Evolutionary conservation across 2,113 vertebrate genomes (phyloP), one percentile per base, ranked within the genome.

Genomic region (Picathartes gymnocephalus): DNA sequence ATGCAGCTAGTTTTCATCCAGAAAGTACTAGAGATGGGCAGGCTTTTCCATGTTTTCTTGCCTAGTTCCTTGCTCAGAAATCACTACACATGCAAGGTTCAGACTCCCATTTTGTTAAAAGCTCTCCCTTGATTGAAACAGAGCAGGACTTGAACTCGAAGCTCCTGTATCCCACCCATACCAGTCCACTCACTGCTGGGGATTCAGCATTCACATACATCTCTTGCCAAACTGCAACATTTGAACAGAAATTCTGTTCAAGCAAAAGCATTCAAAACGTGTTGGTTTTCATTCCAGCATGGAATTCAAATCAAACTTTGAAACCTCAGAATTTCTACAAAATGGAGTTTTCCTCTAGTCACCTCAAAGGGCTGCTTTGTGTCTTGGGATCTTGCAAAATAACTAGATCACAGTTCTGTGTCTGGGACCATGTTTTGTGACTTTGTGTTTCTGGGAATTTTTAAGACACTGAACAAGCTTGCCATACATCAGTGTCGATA

Each of bases 181-280:
- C 33, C 42, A 58, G 64, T 83, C 31, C 27, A 15, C 30, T 81
- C 48, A 23, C 33, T 86, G 25, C 35, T 71, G n/a, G 40, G 21
- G 44, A 60, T 93, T 94, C 72, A 88, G 45, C 30, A 39, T 51
- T 95, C 39, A 68, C 17, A 61, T 44, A 14, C 27, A 51, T 48
- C 47, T 88, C 72, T 78, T 92, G 94, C 94, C 95, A 94, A 88
- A 81, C 44, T 42, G 40, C 83, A 94, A 37, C 57, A 71, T 92
- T 93, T 91, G 77, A 93, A 68, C 89, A 93, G 83, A 93, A 83
- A 93, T 86, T 93, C 81, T 91, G 40, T 87, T 96, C 80, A 64
- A 71, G 69, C 61, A 81, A 68, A 92, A 89, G 28, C 61, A 48
- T 94, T 93, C n/a, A 68, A 45, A 84, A 94, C 78, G 72, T 47